Base-by-base conservation (phyloP, 2,888 invertebrate species). In the Drosophila yooni region DNA sequence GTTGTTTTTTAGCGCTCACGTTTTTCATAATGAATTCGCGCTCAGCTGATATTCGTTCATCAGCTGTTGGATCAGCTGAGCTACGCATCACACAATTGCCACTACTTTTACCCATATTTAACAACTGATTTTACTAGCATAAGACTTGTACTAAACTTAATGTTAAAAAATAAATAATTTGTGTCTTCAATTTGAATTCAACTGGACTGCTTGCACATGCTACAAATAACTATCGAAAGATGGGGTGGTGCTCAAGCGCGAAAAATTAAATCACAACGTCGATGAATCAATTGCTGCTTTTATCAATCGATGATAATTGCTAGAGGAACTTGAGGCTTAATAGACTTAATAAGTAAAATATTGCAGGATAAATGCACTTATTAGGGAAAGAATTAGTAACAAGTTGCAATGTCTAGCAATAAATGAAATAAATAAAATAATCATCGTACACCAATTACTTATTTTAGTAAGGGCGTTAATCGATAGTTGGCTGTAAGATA, bases 31-130 rank as follows among this genome's bases (percentile, higher is more conserved):
- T 15, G 10, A 13, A 34, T 18, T 25, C n/a, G n/a, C 31, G 18
- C 31, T 8, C 73, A 74, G 69, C 74, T 74, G 74, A 54, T 58
- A 21, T 34, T 27, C 3, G 2, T 21, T 6, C 15, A 70, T 70
- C 69, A 69, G 70, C 69, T 58, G 68, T 25, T 68, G 13, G 29
- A 40, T 36, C 57, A 68, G 57, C 50, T 67, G 68, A n/a, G 21
- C n/a, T 7, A 1, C 3, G 29, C 15, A 21, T 18, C n/a, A 18
- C 29, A 4, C 38, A 15, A 33, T 38, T 51, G 25, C 4, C 46
- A 25, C 46, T 46, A 3, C 13, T 21, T 46, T 43, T 11, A 43
- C 21, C 2, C 27, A 50, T 29, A 6, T 13, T n/a, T 8, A 46
- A n/a, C 36, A 56, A 38, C n/a, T 29, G 29, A n/a, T 13, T 21